A percentile compares a stretch with the other conserved stretches of the same genome.
Evolutionary conservation across 1,140 invertebrate species (phyloP).

Genomic region (Drosophila jambulina): DNA sequence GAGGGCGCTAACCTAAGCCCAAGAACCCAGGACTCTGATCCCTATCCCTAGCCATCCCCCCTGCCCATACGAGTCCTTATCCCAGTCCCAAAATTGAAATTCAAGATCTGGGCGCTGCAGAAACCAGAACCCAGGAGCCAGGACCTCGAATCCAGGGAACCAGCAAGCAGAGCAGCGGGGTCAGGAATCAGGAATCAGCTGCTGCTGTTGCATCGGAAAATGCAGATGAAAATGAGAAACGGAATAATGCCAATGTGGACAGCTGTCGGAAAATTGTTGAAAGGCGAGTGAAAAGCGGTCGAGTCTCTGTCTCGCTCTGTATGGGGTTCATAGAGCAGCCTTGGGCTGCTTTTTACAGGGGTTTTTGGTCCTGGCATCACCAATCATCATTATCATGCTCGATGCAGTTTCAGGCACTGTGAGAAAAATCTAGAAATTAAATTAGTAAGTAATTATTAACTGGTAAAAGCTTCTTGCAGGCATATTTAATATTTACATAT

Average conservation of each 20-base stretch:
- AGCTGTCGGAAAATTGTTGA: constrained; percentile 81
- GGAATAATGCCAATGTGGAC: constrained; percentile 77
- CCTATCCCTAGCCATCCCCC: constrained; percentile 10
- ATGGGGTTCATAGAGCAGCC: constrained; percentile 44
- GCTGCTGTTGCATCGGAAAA: constrained; percentile 60
- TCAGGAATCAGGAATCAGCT: constrained; percentile 82
- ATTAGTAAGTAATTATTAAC: no score
- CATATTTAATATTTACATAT: no score
- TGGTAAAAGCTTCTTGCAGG: no score
- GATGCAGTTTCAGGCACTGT: constrained; percentile 32
- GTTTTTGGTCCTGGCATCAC: constrained; percentile 33
- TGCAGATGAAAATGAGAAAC: constrained; percentile 35
- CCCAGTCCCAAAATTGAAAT: constrained; percentile 49
- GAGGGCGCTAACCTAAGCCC: constrained; percentile 71
- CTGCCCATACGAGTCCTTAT: constrained; percentile 23
- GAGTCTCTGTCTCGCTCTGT: constrained; percentile 14
- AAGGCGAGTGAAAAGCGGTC: constrained; percentile 78
- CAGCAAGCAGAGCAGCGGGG: constrained; percentile 42
- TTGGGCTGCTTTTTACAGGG: constrained; percentile 54
- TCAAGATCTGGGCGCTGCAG: constrained; percentile 59
- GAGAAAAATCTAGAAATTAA: constrained; percentile 2
- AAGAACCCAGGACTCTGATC: constrained; percentile 17
- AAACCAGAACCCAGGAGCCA: constrained; percentile 28
- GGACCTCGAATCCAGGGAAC: constrained; percentile 20
- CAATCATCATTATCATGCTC: constrained; percentile 54